A percentile compares a stretch with the other conserved stretches of the same genome.
These are phyloP conservation scores for Chlorodrepanis virens DNA, from an alignment of 2,113 vertebrate species.

Conservation along the genomic window DNA sequence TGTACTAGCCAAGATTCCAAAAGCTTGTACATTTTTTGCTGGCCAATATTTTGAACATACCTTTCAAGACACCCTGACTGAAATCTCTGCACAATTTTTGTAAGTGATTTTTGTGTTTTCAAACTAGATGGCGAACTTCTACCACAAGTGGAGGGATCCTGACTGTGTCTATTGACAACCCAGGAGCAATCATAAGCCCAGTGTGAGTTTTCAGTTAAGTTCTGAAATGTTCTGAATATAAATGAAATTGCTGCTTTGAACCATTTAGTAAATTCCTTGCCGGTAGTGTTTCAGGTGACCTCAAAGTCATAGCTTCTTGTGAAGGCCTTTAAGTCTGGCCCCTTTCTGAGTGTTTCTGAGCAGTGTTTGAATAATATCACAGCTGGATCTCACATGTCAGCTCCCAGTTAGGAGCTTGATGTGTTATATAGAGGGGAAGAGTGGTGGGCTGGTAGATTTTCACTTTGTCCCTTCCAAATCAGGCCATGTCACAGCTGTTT, in stretches of 20 bases:
- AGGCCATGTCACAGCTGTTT: neutral
- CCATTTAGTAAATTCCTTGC: neutral
- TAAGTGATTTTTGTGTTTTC: constrained; percentile 12
- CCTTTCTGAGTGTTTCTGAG: neutral
- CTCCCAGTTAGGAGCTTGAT: neutral
- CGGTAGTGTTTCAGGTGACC: neutral
- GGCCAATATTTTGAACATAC: neutral
- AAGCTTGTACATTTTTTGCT: neutral
- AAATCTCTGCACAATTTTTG: neutral
- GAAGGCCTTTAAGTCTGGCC: neutral
- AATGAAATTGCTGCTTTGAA: neutral
- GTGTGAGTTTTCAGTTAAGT: constrained; percentile 73
- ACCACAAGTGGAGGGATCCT: constrained; percentile 85
- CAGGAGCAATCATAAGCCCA: constrained; percentile 85
- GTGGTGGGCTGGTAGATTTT: neutral
- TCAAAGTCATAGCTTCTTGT: neutral
- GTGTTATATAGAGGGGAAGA: neutral
- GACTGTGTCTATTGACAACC: constrained; percentile 95
- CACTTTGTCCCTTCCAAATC: neutral
- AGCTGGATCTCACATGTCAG: neutral
- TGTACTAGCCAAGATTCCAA: fast-evolving
- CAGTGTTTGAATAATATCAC: neutral
- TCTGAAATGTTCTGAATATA: neutral
- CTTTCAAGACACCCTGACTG: neutral
- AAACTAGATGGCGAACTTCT: constrained; percentile 88